A percentile compares a stretch with the other conserved stretches of the same genome.
phyloP scores from a whole-genome alignment of 2,113 vertebrate species.

The Pangasianodon gigas region DNA sequence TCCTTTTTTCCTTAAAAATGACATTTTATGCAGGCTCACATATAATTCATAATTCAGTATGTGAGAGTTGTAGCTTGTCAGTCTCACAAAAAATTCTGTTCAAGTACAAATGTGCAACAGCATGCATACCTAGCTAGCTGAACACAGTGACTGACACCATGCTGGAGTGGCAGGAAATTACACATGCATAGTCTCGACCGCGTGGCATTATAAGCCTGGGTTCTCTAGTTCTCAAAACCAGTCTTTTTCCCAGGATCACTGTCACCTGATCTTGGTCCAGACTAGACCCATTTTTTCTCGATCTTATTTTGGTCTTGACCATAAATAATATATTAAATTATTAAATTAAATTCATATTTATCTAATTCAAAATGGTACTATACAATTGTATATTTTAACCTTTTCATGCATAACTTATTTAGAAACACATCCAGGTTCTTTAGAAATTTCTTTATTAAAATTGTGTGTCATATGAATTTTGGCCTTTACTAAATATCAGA shows the following conservation, averaged over 20 bases:
- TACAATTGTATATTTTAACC: background rate
- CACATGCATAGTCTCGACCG: background rate
- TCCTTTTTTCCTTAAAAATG: background rate
- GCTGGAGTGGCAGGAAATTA: background rate
- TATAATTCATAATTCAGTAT: background rate
- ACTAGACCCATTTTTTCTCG: background rate
- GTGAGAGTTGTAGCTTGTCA: background rate
- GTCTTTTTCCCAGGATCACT: background rate
- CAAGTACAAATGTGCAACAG: background rate
- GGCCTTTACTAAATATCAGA: background rate
- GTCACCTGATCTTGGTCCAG: background rate
- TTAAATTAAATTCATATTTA: background rate
- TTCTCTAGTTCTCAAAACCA: background rate
- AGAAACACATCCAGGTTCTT: background rate
- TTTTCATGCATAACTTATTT: background rate
- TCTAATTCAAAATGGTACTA: background rate
- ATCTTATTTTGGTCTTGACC: background rate
- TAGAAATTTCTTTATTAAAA: background rate
- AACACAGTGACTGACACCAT: background rate
- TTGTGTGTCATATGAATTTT: background rate
- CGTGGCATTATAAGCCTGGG: background rate
- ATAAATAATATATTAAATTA: background rate
- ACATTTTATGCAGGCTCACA: background rate
- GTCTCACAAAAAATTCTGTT: background rate
- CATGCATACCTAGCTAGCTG: background rate